A percentile compares a stretch with the other conserved stretches of the same genome.
Conservation (phyloP, 2,797 vertebrate species). For the Diplodus sargus region DNA sequence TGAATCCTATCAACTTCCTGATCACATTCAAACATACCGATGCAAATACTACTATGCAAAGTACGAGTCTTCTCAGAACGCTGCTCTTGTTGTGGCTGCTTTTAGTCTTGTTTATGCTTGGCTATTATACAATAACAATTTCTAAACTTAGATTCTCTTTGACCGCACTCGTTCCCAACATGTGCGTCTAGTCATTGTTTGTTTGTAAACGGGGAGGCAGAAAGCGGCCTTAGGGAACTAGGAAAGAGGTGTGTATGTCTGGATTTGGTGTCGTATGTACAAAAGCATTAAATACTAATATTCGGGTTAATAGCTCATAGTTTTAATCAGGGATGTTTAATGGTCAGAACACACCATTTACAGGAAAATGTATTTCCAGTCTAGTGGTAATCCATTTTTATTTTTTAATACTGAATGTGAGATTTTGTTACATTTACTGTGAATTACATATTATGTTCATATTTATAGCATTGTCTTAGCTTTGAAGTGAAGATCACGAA, state of each 20-base stretch:
- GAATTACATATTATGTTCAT: too few relatives aligned
- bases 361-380: too few relatives aligned
- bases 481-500: too few relatives aligned
- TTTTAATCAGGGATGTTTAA: too few relatives aligned
- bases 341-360: too few relatives aligned
- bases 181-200: conserved; percentile 41
- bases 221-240: background rate
- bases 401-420: too few relatives aligned
- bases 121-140: conserved; percentile 20
- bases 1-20: conserved; percentile 19
- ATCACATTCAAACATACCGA: conserved; percentile 18
- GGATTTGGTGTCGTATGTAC: background rate
- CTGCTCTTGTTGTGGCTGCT: conserved; percentile 23
- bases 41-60: background rate
- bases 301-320: too few relatives aligned
- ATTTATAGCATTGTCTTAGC: too few relatives aligned
- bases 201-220: background rate
- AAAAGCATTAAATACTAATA: too few relatives aligned
- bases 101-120: conserved; percentile 35
- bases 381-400: too few relatives aligned
- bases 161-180: conserved; percentile 14
- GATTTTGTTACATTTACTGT: too few relatives aligned
- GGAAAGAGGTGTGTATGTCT: background rate
- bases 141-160: conserved; percentile 53
- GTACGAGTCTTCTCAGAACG: background rate